Conservation (phyloP, 92 coral and sea anemone species). For the Parazoanthus atlanticus region DNA sequence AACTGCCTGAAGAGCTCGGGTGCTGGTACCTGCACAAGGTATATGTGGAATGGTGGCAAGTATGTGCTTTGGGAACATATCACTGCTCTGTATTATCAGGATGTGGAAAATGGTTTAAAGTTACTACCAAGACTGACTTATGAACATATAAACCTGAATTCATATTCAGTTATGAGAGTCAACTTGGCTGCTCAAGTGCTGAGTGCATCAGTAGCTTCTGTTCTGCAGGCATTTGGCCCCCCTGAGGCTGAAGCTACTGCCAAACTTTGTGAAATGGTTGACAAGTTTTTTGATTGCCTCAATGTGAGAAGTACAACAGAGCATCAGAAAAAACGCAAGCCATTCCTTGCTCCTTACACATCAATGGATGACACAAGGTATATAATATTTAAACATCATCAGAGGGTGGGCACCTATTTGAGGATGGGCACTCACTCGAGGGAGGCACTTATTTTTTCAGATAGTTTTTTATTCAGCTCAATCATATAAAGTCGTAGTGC, state of each 20-base stretch:
- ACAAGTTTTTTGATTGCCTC: conserved; percentile 70
- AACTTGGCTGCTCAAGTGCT: conserved; percentile 78
- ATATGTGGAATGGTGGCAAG: conserved; percentile 70
- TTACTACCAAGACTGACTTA: conserved; percentile 68
- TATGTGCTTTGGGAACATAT: conserved; percentile 73
- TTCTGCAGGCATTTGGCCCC: conserved; percentile 66
- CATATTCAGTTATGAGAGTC: conserved; percentile 75
- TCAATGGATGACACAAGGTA: conserved; percentile 59
- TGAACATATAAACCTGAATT: conserved; percentile 69
- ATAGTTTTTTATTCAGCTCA: too few relatives aligned
- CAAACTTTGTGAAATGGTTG: conserved; percentile 72
- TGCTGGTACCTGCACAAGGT: conserved; percentile 57
- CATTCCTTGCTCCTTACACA: conserved; percentile 70
- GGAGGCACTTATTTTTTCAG: too few relatives aligned
- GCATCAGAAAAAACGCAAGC: conserved; percentile 70
- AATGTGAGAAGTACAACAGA: conserved; percentile 73
- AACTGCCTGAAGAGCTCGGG: conserved; percentile 74
- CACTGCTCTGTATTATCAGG: conserved; percentile 57
- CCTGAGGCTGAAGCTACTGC: conserved; percentile 72
- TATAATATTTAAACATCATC: neutral
- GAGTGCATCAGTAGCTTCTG: conserved; percentile 69
- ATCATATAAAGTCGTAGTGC: too few relatives aligned
- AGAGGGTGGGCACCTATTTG: too few relatives aligned
- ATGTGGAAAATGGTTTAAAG: conserved; percentile 64
- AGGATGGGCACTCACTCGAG: too few relatives aligned